Evolutionary conservation across 23 tunicate genomes (phyloP).

Genomic region (Halocynthia aurantium): DNA sequence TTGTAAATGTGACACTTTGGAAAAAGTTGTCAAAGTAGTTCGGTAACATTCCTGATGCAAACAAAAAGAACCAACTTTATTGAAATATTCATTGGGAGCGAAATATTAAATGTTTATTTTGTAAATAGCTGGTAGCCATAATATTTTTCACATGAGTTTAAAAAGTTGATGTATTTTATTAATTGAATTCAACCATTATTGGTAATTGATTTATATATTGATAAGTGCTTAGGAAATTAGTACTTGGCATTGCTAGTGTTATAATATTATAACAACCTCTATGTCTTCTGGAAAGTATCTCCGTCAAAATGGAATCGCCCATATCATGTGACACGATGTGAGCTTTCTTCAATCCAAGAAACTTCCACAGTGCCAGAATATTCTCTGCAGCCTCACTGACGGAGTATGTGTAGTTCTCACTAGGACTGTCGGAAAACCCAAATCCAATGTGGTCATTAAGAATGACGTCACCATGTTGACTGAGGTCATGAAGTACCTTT

Average conservation of each 20-base stretch:
- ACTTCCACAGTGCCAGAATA: constrained; percentile 48
- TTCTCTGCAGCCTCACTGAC: constrained; percentile 86
- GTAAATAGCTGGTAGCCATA: no score
- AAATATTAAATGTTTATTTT: no score
- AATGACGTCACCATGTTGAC: constrained; percentile 61
- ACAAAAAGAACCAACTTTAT: background rate
- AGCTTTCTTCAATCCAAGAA: constrained; percentile 40
- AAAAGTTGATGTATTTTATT: background rate
- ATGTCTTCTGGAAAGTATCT: constrained; percentile 73
- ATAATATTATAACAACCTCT: constrained; percentile 17
- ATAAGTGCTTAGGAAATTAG: background rate
- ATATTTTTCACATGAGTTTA: background rate
- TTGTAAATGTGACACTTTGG: constrained; percentile 84
- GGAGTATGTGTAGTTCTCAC: constrained; percentile 74
- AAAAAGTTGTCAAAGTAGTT: constrained; percentile 52
- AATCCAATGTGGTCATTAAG: constrained; percentile 94
- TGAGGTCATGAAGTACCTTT: constrained; percentile 54
- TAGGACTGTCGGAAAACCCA: constrained; percentile 93
- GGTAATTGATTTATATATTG: no score
- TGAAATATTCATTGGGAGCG: no score
- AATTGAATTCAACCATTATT: no score
- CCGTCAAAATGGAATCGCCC: constrained; percentile 94
- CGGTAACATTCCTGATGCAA: constrained; percentile 54
- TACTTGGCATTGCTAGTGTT: background rate
- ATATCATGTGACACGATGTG: constrained; percentile 93